Percentiles rank a stretch among this genome's conserved stretches.
Evolutionary conservation across 2,797 vertebrate genomes (phyloP).

Genomic region (Myripristis jacobus): DNA sequence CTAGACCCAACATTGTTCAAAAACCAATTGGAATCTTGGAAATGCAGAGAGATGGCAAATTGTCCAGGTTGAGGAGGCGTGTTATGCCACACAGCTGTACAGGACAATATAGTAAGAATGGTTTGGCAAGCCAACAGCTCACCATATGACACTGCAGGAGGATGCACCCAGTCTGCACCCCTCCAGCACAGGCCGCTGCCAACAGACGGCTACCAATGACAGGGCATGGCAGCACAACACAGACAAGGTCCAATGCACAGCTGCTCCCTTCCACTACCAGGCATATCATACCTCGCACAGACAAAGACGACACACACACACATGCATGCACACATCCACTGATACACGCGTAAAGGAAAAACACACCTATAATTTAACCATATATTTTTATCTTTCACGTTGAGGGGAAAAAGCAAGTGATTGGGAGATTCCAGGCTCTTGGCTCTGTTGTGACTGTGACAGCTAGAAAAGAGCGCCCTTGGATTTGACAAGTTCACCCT

Average conservation of each 20-base stretch:
- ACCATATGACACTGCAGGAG: slow-evolving; percentile 76
- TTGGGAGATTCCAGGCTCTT: slow-evolving; percentile 30
- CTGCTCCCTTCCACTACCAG: slow-evolving; percentile 78
- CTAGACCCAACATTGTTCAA: slow-evolving; percentile 57
- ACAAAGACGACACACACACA: slow-evolving; percentile 66
- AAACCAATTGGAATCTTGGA: slow-evolving; percentile 54
- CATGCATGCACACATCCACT: slow-evolving; percentile 29
- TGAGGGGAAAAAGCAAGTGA: slow-evolving; percentile 18
- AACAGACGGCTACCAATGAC: slow-evolving; percentile 79
- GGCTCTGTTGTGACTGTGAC: slow-evolving; percentile 31
- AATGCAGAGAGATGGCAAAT: slow-evolving; percentile 51
- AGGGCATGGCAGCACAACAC: slow-evolving; percentile 78
- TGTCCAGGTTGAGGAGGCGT: slow-evolving; percentile 53
- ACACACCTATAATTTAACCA: slow-evolving; percentile 46
- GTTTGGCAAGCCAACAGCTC: slow-evolving; percentile 69
- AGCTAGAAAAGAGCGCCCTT: slow-evolving; percentile 16
- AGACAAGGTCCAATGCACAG: slow-evolving; percentile 80
- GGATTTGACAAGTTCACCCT: slow-evolving; percentile 51
- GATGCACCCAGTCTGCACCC: slow-evolving; percentile 68
- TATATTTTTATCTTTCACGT: neutral
- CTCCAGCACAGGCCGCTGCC: slow-evolving; percentile 74
- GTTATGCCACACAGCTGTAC: slow-evolving; percentile 73
- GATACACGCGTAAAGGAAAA: slow-evolving; percentile 27
- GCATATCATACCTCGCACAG: slow-evolving; percentile 73
- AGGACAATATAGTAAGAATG: slow-evolving; percentile 61